Base-by-base conservation (phyloP, 2,797 vertebrate species). In the Graptemys geographica region DNA sequence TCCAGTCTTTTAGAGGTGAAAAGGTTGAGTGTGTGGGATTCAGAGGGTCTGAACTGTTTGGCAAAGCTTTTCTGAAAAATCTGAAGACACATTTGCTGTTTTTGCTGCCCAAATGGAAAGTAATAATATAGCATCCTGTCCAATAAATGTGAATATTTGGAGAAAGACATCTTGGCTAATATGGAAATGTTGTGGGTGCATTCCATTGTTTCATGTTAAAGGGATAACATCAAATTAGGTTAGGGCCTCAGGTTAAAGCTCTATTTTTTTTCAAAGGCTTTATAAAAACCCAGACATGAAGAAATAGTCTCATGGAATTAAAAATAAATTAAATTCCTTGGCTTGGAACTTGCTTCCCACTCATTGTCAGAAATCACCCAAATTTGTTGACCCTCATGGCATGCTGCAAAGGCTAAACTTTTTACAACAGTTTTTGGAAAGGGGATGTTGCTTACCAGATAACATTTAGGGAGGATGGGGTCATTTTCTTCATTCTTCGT, bases 301-400 rank as follows among this genome's bases (percentile, higher is more conserved):
- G 83, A 92, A 96, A 88, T 96, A 94, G 86, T 95, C 84, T 83
- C 80, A 94, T 69, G 56, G 85, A 96, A 96, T 96, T 81, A 96
- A 96, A 90, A 87, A 92, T 13, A 95, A 47, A 93, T 88, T 94
- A 74, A 90, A 91, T 95, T 94, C 80, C 87, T 95, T 90, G 91
- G 74, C 89, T 95, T 92, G 94, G 85, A 96, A 94, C 93, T 96
- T 82, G 76, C 16, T 93, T 93, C 69, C 82, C 95, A 83, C 69
- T 87, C 44, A 95, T 88, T 84, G 69, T 94, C 90, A 94, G 87
- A 93, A 56, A 90, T 91, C 86, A 87, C 92, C 90, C 88, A 52
- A 90, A 87, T 96, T 91, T 94, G 69, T 41, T 72, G 69, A 41
- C 21, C 37, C 69, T 41, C 69, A 41, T 41, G 84, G 59, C 82